phyloP scores from a whole-genome alignment of 2,797 vertebrate genomes.

The Falco berigora region DNA sequence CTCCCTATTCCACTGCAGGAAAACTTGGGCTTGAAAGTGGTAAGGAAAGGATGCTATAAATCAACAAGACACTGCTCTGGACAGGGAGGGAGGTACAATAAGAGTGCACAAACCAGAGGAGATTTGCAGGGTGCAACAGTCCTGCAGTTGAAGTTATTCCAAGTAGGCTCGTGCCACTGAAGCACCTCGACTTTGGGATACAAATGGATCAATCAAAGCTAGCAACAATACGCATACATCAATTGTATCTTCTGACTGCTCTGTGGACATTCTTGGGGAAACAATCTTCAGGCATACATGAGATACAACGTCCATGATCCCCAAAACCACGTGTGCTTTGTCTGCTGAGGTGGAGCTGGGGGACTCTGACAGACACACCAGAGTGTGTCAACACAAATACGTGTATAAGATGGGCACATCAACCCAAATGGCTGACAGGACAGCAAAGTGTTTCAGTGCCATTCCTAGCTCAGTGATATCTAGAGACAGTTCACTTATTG shows the following conservation, averaged over 20 bases:
- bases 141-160: background rate
- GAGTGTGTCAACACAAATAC: background rate
- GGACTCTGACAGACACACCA: background rate
- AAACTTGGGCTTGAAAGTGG: background rate
- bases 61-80: background rate
- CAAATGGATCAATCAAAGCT: background rate
- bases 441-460: background rate
- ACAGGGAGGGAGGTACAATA: background rate
- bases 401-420: background rate
- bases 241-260: background rate
- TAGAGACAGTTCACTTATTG: background rate
- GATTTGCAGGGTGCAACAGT: background rate
- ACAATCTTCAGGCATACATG: background rate
- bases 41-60: background rate
- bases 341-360: background rate
- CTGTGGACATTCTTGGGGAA: background rate
- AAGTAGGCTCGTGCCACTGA: background rate
- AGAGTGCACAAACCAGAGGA: background rate
- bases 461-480: background rate
- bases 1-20: background rate
- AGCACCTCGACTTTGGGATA: background rate
- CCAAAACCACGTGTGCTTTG: background rate
- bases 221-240: background rate
- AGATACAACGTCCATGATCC: background rate
- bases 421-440: background rate